Conservation (phyloP, 2,113 vertebrate genomes). For the Cottus gobio region DNA sequence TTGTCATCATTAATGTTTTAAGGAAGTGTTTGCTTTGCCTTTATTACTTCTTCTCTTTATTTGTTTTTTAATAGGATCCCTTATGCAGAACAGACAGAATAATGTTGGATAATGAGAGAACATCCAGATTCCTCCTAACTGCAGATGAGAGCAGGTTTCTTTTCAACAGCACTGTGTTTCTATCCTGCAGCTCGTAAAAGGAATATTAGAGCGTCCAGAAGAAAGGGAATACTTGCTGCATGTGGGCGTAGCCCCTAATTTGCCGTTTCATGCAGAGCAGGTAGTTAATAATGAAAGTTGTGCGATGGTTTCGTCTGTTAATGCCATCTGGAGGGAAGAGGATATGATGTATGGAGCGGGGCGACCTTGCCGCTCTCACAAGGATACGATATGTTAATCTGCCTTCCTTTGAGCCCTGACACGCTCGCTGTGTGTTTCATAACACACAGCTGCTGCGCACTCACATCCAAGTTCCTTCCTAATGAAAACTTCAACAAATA, state of each 20-base stretch:
- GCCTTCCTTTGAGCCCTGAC: slow-evolving; percentile 26
- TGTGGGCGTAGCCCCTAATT: slow-evolving; percentile 42
- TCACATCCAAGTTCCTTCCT: not conserved
- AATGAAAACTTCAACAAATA: slow-evolving; percentile 29
- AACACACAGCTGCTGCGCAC: slow-evolving; percentile 40
- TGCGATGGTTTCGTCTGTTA: slow-evolving; percentile 48
- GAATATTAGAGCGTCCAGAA: slow-evolving; percentile 43
- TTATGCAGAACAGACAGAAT: not conserved
- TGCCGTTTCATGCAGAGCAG: slow-evolving; percentile 37
- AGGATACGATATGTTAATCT: slow-evolving; percentile 50
- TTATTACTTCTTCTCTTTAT: not conserved
- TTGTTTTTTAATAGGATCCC: not conserved
- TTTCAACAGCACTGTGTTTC: slow-evolving; percentile 27
- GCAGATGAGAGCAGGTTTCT: slow-evolving; percentile 6
- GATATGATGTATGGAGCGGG: slow-evolving; percentile 22
- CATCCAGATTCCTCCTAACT: slow-evolving; percentile 4
- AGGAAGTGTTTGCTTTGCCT: not conserved
- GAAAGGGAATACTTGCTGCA: slow-evolving; percentile 41
- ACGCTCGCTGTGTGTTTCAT: slow-evolving; percentile 22
- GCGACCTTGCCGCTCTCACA: slow-evolving; percentile 45
- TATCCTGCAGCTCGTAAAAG: slow-evolving; percentile 27
- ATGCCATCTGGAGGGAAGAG: slow-evolving; percentile 60
- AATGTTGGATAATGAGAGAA: slow-evolving; percentile 11
- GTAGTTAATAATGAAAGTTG: slow-evolving; percentile 55
- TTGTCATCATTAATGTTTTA: not conserved